Percentiles rank a stretch among this genome's conserved stretches.
phyloP scores from a whole-genome alignment of 2,888 invertebrate species.

The Lasioglossum zephyrum region DNA sequence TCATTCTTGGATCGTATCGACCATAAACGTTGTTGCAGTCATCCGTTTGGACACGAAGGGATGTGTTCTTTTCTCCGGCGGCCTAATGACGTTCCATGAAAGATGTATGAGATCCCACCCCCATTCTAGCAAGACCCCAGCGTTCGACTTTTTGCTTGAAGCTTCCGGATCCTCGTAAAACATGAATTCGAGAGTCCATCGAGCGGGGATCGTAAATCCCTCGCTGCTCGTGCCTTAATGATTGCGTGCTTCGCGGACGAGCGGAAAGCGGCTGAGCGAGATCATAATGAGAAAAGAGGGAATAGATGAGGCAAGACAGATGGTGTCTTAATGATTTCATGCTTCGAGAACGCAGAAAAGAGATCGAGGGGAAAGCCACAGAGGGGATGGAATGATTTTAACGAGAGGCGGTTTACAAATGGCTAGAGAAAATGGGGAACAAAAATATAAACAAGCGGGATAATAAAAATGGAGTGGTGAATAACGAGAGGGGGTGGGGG shows the following conservation, averaged over 20 bases:
- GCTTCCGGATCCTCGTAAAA: conserved; percentile 25
- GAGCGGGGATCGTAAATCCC: conserved; percentile 14
- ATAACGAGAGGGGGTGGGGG: neutral
- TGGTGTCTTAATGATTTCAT: neutral
- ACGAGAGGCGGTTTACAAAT: neutral
- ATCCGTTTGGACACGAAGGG: neutral
- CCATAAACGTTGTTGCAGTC: neutral
- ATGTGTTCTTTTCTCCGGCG: neutral
- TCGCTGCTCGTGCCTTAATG: conserved; percentile 48
- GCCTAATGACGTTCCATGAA: conserved; percentile 7
- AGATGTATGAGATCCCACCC: neutral
- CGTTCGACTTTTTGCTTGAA: conserved; percentile 6
- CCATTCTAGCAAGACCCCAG: neutral
- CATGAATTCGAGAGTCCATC: conserved; percentile 24
- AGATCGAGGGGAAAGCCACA: neutral
- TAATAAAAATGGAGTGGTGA: neutral
- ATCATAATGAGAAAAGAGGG: neutral
- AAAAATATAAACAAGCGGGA: neutral
- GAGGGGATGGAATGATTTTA: neutral
- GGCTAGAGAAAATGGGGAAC: neutral
- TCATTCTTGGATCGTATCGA: neutral
- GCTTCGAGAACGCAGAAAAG: neutral
- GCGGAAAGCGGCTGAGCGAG: neutral
- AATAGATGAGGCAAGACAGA: neutral
- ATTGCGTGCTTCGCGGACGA: conserved; percentile 11